Conservation (phyloP, 2,797 vertebrate species). For the Loriculus beryllinus region DNA sequence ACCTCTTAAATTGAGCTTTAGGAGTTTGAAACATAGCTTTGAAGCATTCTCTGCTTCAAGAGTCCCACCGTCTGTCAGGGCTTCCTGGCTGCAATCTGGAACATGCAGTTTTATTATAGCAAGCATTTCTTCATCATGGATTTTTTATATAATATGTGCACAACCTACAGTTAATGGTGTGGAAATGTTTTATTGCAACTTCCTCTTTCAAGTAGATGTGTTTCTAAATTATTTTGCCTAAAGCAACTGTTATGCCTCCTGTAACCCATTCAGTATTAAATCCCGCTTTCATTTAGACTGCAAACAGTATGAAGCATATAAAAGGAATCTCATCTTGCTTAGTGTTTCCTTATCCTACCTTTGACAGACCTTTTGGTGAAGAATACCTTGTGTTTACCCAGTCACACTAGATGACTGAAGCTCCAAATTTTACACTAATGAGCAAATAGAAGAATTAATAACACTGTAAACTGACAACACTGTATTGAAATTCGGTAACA, state of each 20-base stretch:
- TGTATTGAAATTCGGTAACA: background rate
- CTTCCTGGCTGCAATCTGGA: background rate
- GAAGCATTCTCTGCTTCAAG: background rate
- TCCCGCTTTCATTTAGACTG: background rate
- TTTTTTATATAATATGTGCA: conserved; percentile 34
- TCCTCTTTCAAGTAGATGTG: conserved; percentile 32
- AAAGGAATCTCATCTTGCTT: background rate
- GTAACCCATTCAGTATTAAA: conserved; percentile 16
- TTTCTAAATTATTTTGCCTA: conserved; percentile 60
- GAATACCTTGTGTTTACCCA: background rate
- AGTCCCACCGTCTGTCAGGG: background rate
- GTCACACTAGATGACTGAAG: background rate
- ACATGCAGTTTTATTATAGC: background rate
- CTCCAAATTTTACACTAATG: background rate
- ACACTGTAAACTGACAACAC: background rate
- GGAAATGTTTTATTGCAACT: conserved; percentile 41
- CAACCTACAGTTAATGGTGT: conserved; percentile 36
- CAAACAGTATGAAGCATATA: background rate
- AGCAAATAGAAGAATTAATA: background rate
- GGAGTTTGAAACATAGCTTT: conserved; percentile 28
- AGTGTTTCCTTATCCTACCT: background rate
- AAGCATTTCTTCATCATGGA: background rate
- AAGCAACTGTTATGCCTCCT: conserved; percentile 27
- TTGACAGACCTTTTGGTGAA: background rate
- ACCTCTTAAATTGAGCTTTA: conserved; percentile 26